Evolutionary conservation across 2,888 invertebrate genomes (phyloP).

Genomic region (Pteria penguin): DNA sequence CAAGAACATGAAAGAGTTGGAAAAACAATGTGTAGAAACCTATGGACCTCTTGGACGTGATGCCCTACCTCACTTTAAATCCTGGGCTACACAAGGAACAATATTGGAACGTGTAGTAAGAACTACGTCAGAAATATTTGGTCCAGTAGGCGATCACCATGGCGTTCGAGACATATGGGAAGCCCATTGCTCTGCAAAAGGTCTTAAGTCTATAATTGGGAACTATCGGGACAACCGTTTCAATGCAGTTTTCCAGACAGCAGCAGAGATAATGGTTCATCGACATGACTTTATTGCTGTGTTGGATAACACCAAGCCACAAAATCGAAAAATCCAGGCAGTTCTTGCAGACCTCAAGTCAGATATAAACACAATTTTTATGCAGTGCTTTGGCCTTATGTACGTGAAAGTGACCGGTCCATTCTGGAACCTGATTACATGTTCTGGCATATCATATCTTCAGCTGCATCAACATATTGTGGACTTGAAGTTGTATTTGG

Average conservation of each 20-base stretch:
- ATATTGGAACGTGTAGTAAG: conserved; percentile 34
- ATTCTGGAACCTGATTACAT: conserved; percentile 43
- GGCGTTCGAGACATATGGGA: conserved; percentile 47
- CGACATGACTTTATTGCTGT: conserved; percentile 33
- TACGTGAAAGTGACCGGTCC: conserved; percentile 48
- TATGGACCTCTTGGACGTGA: conserved; percentile 43
- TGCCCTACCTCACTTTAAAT: conserved; percentile 23
- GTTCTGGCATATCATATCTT: conserved; percentile 36
- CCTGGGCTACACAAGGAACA: conserved; percentile 7
- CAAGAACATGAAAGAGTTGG: conserved; percentile 3
- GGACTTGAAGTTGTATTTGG: conserved; percentile 4
- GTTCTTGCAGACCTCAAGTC: conserved; percentile 36
- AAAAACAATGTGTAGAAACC: not conserved
- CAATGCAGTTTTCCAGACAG: conserved; percentile 45
- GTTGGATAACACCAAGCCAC: conserved; percentile 23
- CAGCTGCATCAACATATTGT: conserved; percentile 31
- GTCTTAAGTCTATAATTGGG: conserved; percentile 45
- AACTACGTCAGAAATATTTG: conserved; percentile 41
- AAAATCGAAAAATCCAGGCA: conserved; percentile 43
- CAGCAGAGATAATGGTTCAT: conserved; percentile 40
- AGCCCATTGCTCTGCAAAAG: conserved; percentile 38
- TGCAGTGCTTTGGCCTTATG: conserved; percentile 40
- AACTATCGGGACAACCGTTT: conserved; percentile 51
- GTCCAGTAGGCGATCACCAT: conserved; percentile 42
- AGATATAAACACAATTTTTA: conserved; percentile 3